Evolutionary conservation across 2,113 vertebrate species (phyloP), one percentile per base, ranked within the genome.

Genomic region (Colinus virginianus): DNA sequence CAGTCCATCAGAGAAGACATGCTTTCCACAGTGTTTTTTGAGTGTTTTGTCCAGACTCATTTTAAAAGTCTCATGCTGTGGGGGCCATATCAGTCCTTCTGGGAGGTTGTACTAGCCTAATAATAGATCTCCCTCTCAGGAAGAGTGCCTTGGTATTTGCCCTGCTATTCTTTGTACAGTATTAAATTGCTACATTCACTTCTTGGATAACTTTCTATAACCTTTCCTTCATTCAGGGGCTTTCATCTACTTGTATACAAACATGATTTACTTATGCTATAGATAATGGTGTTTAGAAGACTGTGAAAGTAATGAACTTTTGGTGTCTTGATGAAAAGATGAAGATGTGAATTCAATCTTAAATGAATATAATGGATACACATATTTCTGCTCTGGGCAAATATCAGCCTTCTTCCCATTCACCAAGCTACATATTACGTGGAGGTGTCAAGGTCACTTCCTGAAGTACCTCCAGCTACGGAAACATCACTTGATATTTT

Each of bases 1-100:
- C 69, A 88, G 64, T 86, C 72, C 69, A 58, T 94, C 91, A 80
- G 43, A 94, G 90, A 84, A 90, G 74, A 81, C 46, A 68, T n/a
- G n/a, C 13, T 94, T 94, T 81, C 62, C 56, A 68, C 72, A 76
- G 49, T 36, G 68, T 75, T n/a, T 64, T 96, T 87, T 62, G 56
- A 93, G 64, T 78, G 76, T 68, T 96, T 81, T 90, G 56, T 76
- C 69, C 14, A 0, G 61, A 80, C 43, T 75, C 14, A 20, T 80
- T 90, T 95, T 78, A 90, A 88, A 91, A 92, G 36, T 78, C 56
- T 84, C 23, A 18, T 61, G 30, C 30, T 66, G 45, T 22, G 19
- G 36, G 45, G 53, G 56, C 20, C 90, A 45, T 56, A 53, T 13
- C n/a, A 61, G 25, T 5, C 75, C 48, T 83, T 85, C 58, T 20